phyloP scores from a whole-genome alignment of 2,888 invertebrate species.

The Andricus quercusramuli region DNA sequence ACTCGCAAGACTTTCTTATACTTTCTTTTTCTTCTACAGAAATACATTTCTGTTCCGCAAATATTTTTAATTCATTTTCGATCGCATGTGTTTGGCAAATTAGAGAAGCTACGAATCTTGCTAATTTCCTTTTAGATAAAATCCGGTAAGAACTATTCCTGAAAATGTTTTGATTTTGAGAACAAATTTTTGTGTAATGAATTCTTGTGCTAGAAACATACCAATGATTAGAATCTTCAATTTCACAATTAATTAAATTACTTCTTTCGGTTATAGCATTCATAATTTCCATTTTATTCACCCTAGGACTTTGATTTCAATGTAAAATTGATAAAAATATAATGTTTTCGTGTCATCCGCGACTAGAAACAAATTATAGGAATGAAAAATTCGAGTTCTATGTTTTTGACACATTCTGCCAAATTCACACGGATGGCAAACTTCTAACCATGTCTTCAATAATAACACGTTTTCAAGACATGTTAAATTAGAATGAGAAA shows the following conservation, averaged over 20 bases:
- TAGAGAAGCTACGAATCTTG: slow-evolving; percentile 5
- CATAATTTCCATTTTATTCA: slow-evolving; percentile 4
- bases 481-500: neutral
- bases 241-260: neutral
- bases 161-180: neutral
- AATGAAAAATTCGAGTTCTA: slow-evolving; percentile 6
- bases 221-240: neutral
- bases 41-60: slow-evolving; percentile 11
- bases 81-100: slow-evolving; percentile 26
- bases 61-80: neutral
- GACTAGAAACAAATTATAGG: slow-evolving; percentile 4
- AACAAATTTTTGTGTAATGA: neutral
- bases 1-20: slow-evolving; percentile 10
- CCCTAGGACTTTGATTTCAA: neutral
- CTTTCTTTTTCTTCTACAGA: neutral
- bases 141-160: slow-evolving; percentile 1
- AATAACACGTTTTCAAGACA: neutral
- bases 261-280: neutral
- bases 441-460: slow-evolving; percentile 20
- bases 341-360: neutral
- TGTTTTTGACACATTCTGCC: slow-evolving; percentile 15
- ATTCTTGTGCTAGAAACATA: neutral
- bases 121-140: neutral
- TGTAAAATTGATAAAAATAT: slow-evolving; percentile 27
- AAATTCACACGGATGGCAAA: neutral